phyloP scores from a whole-genome alignment of 1,140 invertebrate species.

The Leptestheria dahalacensis region DNA sequence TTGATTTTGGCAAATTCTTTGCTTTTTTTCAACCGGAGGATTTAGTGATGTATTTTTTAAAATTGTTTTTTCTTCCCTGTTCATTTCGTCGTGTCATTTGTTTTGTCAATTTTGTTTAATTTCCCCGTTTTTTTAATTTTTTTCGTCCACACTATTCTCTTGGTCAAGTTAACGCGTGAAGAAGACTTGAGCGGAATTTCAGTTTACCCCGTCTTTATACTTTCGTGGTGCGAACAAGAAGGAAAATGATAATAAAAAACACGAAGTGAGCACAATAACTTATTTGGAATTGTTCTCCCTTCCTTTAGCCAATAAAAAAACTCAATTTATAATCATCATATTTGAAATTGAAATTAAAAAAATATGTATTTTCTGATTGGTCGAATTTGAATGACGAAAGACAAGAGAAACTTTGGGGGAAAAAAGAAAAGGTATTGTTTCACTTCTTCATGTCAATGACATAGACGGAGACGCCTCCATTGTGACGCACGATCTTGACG shows the following conservation, averaged over 20 bases:
- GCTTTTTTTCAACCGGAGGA: too few relatives aligned
- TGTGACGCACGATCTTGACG: not conserved
- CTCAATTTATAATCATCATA: too few relatives aligned
- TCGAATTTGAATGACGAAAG: not conserved
- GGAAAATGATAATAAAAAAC: not conserved
- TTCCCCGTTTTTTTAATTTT: not conserved
- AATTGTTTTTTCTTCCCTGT: constrained; percentile 4
- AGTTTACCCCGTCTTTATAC: not conserved
- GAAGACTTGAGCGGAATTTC: not conserved
- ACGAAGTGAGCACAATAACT: not conserved
- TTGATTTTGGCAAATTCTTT: not conserved
- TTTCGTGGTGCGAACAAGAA: too few relatives aligned
- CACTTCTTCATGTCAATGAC: not conserved
- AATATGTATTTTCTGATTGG: too few relatives aligned
- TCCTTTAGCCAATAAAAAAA: too few relatives aligned
- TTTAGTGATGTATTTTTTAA: too few relatives aligned
- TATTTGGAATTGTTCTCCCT: not conserved
- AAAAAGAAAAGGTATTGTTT: not conserved
- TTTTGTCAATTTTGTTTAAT: not conserved
- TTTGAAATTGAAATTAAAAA: too few relatives aligned
- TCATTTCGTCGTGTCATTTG: not conserved
- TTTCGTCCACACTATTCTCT: not conserved
- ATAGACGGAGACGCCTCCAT: not conserved
- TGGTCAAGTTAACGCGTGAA: not conserved
- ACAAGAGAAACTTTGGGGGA: not conserved